Evolutionary conservation across 2,888 invertebrate species (phyloP), one percentile per base, ranked within the genome.

Genomic region (Calameuta idolon): DNA sequence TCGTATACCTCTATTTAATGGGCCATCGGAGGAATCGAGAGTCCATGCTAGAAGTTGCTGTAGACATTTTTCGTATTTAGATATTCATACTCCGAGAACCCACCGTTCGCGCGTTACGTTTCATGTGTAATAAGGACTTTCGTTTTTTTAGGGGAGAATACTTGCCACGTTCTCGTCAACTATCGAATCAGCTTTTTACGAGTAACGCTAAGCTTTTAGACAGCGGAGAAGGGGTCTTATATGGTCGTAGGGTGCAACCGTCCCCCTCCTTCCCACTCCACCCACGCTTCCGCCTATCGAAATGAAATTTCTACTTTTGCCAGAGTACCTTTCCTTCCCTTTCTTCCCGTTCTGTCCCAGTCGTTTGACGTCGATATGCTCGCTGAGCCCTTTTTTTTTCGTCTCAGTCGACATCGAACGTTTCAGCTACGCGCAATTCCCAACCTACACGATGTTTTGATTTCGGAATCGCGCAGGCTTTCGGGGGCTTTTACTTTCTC

Each of bases 261-360:
- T 15, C 12, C 4, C 12, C 12, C 0, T 31, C 37, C 37, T 0
- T 3, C 12, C 4, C 1, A 40, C 40, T 37, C 40, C 40, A 9
- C 40, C 40, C 1, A 23, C 40, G 2, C 5, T 15, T 55, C 15
- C 40, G 23, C 40, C 40, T 55, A 55, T 74, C 35, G 35, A 74
- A 74, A 74, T 35, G 74, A 74, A 74, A 34, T 34, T 74, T 74
- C 74, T n/a, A 74, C 74, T 74, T 23, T 74, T 34, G 37, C 74
- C 35, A n/a, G 34, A 74, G 34, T 30, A 33, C 23, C 33, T 31
- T 33, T 12, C 30, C 15, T 1, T 31, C 69, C 11, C 30, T n/a
- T 69, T n/a, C n/a, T 0, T 1, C 31, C 23, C 31, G 12, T 31
- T 15, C 30, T 33, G 71, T 33, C 69, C 69, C 33, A 30, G 30